Evolutionary conservation across 1,140 invertebrate species (phyloP).

Genomic region (Metaphire vulgaris): DNA sequence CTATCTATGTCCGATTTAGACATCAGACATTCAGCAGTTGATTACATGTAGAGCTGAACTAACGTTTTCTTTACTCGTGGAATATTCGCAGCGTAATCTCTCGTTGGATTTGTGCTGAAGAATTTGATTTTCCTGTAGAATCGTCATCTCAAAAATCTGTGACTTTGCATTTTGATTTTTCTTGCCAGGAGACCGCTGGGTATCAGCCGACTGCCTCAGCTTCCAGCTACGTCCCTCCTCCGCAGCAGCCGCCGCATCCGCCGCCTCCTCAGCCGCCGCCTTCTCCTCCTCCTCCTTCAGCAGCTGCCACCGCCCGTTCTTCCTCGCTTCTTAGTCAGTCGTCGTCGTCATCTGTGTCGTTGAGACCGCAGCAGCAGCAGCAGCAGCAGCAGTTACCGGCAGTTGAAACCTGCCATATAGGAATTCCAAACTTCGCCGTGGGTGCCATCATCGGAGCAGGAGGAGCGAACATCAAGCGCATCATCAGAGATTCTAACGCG

Average conservation of each 20-base stretch:
- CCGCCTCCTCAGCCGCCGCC: neutral
- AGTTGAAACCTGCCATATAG: slow-evolving; percentile 59
- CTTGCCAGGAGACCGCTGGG: too few species aligned
- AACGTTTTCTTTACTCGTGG: too few species aligned
- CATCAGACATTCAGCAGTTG: too few species aligned
- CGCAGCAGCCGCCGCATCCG: neutral
- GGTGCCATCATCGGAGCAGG: slow-evolving; percentile 96
- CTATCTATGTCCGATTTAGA: too few species aligned
- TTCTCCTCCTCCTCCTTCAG: neutral
- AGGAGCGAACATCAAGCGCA: slow-evolving; percentile 90
- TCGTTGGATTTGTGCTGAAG: too few species aligned
- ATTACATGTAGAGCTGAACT: too few species aligned
- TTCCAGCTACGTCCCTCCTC: too few species aligned
- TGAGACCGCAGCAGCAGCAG: neutral
- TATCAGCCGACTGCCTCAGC: too few species aligned
- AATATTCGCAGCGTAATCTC: too few species aligned
- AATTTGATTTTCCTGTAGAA: too few species aligned
- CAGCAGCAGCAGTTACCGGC: neutral
- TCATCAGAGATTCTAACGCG: slow-evolving; percentile 90
- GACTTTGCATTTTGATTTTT: too few species aligned
- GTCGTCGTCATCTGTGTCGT: neutral
- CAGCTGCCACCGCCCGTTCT: neutral
- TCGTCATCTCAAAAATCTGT: too few species aligned
- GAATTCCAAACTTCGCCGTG: slow-evolving; percentile 89
- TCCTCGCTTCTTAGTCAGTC: neutral